Base-by-base conservation (phyloP, 2,113 vertebrate species). In the Festucalex cinctus region DNA sequence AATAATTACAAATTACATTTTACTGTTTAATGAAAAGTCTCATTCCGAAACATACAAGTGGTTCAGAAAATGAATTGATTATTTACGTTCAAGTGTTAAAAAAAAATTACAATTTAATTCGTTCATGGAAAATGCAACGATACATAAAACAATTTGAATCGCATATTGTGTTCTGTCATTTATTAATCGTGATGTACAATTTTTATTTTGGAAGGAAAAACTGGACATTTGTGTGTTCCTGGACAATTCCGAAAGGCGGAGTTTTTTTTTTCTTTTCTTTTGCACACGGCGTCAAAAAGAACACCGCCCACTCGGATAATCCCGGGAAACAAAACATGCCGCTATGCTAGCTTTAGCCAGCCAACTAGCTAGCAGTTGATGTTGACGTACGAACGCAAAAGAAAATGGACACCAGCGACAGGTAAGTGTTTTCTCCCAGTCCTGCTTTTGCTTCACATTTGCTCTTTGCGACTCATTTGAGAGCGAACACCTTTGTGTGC, bases 401-500 rank as follows among this genome's bases (percentile, higher is more conserved):
- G 37, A 71, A 24, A 46, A 90, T 88, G 88, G 88, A 88, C 6
- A 76, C 2, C 64, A 56, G 36, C n/a, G 86, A 86, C 3, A 43
- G 83, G 88, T 90, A 71, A 83, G 85, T 71, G 20, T 10, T 36
- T 44, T 44, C 3, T 44, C 3, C 54, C 0, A 16, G 24, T 9
- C 0, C 46, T 19, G 0, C 13, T 12, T 37, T 20, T n/a, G 0
- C 7, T 9, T 20, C 3, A 43, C 1, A 0, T 32, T 6, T 0
- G 3, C 35, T 60, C 19, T 26, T 43, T 24, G 13, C 1, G 3
- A 1, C 14, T 1, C 5, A 16, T 57, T 32, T 63, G 8, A 36
- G 3, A 37, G 13, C 20, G 1, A 2, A 3, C 19, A 1, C 13
- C 6, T 26, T 51, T 68, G 0, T 63, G 9, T 14, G 28, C 3